Conservation (phyloP, 2,888 invertebrate genomes). For the Melanotus villosus region DNA sequence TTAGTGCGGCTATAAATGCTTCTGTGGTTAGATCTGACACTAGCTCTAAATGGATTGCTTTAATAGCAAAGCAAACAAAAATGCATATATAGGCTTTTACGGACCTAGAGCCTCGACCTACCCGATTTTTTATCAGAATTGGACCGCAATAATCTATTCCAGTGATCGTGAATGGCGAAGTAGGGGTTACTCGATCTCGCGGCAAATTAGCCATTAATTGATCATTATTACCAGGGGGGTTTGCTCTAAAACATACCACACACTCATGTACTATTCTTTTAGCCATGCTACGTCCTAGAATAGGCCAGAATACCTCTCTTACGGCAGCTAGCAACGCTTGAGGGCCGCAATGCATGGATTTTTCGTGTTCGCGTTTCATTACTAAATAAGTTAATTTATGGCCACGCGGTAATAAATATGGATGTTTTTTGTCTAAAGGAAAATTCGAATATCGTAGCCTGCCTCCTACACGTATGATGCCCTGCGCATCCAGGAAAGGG, state of each 20-base stretch:
- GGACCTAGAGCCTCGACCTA: not conserved
- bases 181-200: not conserved
- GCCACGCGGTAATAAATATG: conserved; percentile 36
- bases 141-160: not conserved
- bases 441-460: conserved; percentile 39
- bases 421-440: conserved; percentile 42
- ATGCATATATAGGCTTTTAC: not conserved
- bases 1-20: conserved; percentile 42
- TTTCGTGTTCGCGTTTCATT: conserved; percentile 19
- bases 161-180: not conserved
- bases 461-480: conserved; percentile 49
- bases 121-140: not conserved
- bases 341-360: conserved; percentile 42
- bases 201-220: not conserved
- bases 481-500: conserved; percentile 41
- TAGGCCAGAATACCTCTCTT: conserved; percentile 40
- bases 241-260: not conserved
- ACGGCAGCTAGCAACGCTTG: conserved; percentile 45
- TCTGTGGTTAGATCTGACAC: conserved; percentile 45
- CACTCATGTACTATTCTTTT: conserved; percentile 8
- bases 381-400: conserved; percentile 38
- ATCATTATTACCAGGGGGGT: not conserved
- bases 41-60: conserved; percentile 51
- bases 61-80: conserved; percentile 52
- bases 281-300: conserved; percentile 42